Percentiles rank a stretch among this genome's conserved stretches.
These are phyloP conservation scores for Pelecanoides urinatrix DNA, from an alignment of 2,113 vertebrate genomes.

Conservation along the genomic window DNA sequence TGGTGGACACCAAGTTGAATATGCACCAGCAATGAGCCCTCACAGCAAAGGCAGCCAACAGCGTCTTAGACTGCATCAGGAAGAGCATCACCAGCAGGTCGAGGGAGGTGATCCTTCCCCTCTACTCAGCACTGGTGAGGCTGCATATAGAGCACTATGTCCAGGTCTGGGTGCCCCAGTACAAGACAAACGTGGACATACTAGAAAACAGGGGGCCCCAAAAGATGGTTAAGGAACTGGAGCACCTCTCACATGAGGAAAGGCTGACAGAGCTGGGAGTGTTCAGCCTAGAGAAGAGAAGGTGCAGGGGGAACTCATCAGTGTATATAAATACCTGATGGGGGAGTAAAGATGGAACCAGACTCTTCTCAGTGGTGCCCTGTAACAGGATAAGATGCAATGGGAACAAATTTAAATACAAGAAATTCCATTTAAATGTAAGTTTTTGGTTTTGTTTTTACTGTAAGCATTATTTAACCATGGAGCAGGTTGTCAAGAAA, in stretches of 20 bases:
- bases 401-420: neutral
- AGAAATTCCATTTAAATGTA: neutral
- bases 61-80: neutral
- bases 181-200: neutral
- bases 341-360: neutral
- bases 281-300: neutral
- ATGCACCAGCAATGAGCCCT: fast-evolving
- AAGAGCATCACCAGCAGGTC: neutral
- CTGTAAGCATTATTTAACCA: neutral
- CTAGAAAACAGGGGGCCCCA: neutral
- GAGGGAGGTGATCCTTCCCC: neutral
- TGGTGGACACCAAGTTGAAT: neutral
- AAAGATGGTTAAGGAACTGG: neutral
- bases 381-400: neutral
- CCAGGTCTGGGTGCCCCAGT: neutral
- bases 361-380: neutral
- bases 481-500: neutral
- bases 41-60: neutral
- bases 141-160: too few relatives aligned
- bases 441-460: neutral
- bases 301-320: neutral
- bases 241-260: neutral
- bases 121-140: neutral
- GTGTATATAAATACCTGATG: neutral
- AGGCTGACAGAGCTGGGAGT: neutral